A percentile compares a stretch with the other conserved stretches of the same genome.
Evolutionary conservation across 92 coral and sea anemone species (phyloP).

Genomic region (Zoanthus sociatus): DNA sequence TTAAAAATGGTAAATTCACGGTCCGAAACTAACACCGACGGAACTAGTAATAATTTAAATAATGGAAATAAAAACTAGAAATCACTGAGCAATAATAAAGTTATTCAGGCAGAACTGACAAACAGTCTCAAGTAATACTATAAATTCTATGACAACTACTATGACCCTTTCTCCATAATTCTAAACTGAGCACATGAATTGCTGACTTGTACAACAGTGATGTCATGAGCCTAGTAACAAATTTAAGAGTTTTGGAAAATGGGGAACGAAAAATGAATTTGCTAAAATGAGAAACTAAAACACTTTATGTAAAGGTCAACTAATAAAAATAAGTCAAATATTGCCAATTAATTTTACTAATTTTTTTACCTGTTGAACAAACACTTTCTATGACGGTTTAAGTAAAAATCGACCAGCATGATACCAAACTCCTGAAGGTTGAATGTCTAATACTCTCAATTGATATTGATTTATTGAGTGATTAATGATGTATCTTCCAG

Average conservation of each 20-base stretch:
- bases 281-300: no score
- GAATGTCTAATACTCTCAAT: not conserved
- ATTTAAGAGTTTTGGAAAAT: no score
- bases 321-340: not conserved
- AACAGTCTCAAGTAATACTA: no score
- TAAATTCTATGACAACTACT: no score
- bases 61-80: not conserved
- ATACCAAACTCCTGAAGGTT: not conserved
- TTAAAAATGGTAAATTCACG: not conserved
- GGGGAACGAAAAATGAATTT: no score
- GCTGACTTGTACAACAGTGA: no score
- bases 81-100: no score
- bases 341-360: not conserved
- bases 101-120: no score
- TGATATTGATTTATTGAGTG: not conserved
- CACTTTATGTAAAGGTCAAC: not conserved
- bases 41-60: not conserved
- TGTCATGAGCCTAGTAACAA: no score
- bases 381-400: not conserved
- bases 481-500: not conserved
- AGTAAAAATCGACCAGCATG: not conserved
- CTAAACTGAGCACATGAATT: no score
- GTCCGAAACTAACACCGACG: not conserved
- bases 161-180: no score
- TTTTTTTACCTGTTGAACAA: not conserved